Evolutionary conservation across 2,888 invertebrate genomes (phyloP).

Genomic region (Tenthredo notha): DNA sequence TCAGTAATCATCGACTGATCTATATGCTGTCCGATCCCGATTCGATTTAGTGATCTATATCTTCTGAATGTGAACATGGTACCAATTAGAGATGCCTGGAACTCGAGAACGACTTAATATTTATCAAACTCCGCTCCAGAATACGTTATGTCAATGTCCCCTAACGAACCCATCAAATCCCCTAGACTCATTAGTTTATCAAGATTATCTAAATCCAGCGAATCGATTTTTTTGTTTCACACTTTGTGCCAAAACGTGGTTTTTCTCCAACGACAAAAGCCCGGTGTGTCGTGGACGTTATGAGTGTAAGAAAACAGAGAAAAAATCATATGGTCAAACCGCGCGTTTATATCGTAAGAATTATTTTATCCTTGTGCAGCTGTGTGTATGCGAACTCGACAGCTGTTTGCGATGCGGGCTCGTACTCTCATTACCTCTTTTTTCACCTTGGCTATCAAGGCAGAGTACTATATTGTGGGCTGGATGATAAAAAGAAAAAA

Average conservation of each 20-base stretch:
- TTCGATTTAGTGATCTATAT: not conserved
- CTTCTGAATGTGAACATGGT: not conserved
- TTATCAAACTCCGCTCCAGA: not conserved
- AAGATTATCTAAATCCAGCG: not conserved
- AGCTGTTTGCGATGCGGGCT: slow-evolving; percentile 16
- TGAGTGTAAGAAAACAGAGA: not conserved
- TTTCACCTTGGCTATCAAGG: slow-evolving; percentile 5
- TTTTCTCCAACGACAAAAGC: not conserved
- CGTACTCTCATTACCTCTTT: not conserved
- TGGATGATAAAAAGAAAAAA: not conserved
- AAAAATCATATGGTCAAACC: not conserved
- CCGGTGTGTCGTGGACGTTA: not conserved
- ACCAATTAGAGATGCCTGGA: not conserved
- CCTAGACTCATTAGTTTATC: not conserved
- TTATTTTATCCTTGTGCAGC: not conserved
- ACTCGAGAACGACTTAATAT: not conserved
- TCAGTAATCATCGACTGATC: not conserved
- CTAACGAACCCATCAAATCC: not conserved
- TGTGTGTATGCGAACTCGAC: slow-evolving; percentile 4
- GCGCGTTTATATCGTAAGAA: not conserved
- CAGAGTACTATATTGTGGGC: not conserved
- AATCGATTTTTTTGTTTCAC: not conserved
- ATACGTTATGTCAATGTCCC: not conserved
- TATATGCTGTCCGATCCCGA: not conserved
- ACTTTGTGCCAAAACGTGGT: not conserved